Conservation (phyloP, 1,140 invertebrate genomes). For the Tachypleus tridentatus region DNA sequence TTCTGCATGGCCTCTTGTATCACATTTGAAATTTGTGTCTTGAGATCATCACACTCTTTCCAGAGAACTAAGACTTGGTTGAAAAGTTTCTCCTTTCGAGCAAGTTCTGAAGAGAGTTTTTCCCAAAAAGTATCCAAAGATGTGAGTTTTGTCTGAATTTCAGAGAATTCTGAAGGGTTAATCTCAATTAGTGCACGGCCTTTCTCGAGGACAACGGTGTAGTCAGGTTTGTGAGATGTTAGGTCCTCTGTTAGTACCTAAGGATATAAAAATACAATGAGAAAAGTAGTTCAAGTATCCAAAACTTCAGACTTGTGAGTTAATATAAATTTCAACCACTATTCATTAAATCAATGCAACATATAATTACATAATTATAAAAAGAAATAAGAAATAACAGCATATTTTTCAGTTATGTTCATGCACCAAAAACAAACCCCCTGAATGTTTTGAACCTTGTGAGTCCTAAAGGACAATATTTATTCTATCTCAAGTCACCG, state of each 20-base stretch:
- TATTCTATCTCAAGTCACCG: too few relatives aligned
- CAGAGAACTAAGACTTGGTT: slow-evolving; percentile 54
- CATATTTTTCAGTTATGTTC: too few relatives aligned
- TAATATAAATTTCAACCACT: too few relatives aligned
- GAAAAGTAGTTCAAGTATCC: too few relatives aligned
- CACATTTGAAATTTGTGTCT: slow-evolving; percentile 27
- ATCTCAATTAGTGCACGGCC: slow-evolving; percentile 61
- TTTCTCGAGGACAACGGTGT: slow-evolving; percentile 45
- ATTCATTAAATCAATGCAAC: too few relatives aligned
- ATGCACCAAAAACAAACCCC: too few relatives aligned
- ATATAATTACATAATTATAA: too few relatives aligned
- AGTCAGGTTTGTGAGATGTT: background rate
- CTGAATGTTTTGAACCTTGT: too few relatives aligned
- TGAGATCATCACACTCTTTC: slow-evolving; percentile 47
- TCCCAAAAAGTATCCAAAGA: slow-evolving; percentile 65
- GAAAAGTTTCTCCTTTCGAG: slow-evolving; percentile 51
- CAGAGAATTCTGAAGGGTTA: slow-evolving; percentile 60
- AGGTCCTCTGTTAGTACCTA: background rate
- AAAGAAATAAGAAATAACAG: too few relatives aligned
- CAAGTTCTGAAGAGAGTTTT: slow-evolving; percentile 55
- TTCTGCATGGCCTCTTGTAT: slow-evolving; percentile 16
- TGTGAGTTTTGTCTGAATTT: slow-evolving; percentile 60
- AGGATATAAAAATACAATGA: too few relatives aligned
- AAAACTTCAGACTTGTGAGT: too few relatives aligned
- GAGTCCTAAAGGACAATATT: too few relatives aligned